Evolutionary conservation across 2,113 vertebrate species (phyloP).

Genomic region (Ciconia boyciana): DNA sequence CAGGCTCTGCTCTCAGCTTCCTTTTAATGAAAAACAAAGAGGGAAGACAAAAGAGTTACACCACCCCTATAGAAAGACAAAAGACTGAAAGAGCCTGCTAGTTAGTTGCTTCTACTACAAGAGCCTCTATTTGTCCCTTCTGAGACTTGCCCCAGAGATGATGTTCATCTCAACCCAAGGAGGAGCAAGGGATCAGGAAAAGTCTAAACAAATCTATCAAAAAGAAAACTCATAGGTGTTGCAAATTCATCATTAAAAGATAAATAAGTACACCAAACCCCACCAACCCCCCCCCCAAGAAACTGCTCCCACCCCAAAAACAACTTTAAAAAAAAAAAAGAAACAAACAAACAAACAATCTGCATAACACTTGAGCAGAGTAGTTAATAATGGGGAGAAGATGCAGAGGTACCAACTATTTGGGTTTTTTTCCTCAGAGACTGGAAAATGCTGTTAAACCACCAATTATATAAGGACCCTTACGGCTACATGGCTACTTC

Average conservation of each 20-base stretch:
- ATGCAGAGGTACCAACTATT: not conserved
- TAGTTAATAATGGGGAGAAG: rapidly evolving
- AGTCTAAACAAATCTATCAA: not conserved
- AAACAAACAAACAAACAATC: not conserved
- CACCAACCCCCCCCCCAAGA: not conserved
- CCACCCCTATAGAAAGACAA: not conserved
- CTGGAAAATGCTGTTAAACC: not conserved
- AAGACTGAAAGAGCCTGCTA: not conserved
- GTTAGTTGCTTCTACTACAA: not conserved
- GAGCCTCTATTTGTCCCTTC: not conserved
- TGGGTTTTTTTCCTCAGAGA: not conserved
- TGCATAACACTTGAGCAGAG: not conserved
- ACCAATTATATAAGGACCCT: not conserved
- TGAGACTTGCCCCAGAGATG: not conserved
- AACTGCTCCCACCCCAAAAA: not conserved
- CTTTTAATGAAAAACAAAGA: not conserved
- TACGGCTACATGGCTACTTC: not conserved
- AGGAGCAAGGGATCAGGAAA: not conserved
- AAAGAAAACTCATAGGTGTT: not conserved
- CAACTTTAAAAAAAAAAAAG: not conserved
- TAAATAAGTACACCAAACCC: not conserved
- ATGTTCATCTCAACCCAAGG: not conserved
- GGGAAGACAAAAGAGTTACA: not conserved
- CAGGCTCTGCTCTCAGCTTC: not conserved
- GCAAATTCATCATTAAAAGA: not conserved